These are phyloP conservation scores for Chrysaora quinquecirrha DNA, from an alignment of 30 jellyfish, hydroid and myxozoan genomes.

Conservation along the genomic window DNA sequence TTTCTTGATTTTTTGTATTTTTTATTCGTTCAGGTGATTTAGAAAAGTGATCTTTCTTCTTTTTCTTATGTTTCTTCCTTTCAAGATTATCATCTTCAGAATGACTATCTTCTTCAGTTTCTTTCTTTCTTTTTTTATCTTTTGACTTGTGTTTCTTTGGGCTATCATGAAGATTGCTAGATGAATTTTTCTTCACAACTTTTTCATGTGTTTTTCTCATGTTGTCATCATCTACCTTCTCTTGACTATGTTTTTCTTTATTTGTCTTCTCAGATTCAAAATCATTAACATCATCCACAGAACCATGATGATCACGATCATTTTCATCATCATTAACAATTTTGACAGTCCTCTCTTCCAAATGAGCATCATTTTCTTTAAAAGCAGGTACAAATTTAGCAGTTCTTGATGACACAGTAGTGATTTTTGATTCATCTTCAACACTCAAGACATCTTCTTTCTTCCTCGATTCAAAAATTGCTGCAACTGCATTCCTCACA, in stretches of 20 bases:
- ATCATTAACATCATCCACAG: no score
- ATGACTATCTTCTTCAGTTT: no score
- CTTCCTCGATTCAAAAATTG: background rate
- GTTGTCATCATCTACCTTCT: background rate
- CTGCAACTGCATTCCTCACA: background rate
- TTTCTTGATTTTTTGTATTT: no score
- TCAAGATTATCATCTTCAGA: background rate
- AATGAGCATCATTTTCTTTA: no score
- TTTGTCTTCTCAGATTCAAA: background rate
- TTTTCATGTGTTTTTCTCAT: background rate
- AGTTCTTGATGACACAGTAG: background rate
- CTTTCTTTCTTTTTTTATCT: background rate
- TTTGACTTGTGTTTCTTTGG: background rate
- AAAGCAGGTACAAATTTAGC: slow-evolving; percentile 59
- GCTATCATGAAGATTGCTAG: background rate
- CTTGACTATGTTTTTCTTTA: background rate
- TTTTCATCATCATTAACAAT: no score
- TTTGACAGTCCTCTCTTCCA: no score
- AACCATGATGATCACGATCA: no score
- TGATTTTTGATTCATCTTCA: slow-evolving; percentile 2
- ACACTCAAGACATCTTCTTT: background rate
- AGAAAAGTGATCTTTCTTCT: background rate
- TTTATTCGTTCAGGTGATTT: no score
- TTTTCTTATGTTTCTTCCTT: background rate
- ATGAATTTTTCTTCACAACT: background rate